Conservation (phyloP, 2,888 invertebrate genomes). For the Galeruca laticollis region DNA sequence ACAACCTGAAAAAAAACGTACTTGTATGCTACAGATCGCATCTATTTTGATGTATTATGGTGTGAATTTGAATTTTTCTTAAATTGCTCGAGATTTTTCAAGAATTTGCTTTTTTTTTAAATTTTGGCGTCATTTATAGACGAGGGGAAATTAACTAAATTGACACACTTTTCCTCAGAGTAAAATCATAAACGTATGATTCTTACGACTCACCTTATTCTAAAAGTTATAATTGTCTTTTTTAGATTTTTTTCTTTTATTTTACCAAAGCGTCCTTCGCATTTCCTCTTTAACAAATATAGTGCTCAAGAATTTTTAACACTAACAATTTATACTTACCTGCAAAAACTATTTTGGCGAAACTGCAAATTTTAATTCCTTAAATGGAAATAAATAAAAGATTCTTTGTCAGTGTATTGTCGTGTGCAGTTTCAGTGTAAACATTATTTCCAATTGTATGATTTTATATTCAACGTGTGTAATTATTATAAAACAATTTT, state of each 20-base stretch:
- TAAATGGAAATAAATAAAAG: no score
- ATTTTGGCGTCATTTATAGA: neutral
- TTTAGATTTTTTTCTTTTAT: neutral
- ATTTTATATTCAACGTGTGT: neutral
- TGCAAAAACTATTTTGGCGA: neutral
- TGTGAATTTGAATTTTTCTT: neutral
- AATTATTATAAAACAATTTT: neutral
- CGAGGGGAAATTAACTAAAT: no score
- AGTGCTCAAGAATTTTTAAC: no score
- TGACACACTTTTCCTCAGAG: no score
- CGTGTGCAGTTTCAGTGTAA: neutral
- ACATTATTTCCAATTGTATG: neutral
- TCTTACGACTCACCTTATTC: no score
- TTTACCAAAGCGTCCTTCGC: neutral
- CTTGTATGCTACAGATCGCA: neutral
- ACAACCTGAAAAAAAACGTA: constrained; percentile 80
- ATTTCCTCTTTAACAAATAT: neutral
- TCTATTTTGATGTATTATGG: neutral
- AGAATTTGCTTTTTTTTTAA: no score
- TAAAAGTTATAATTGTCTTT: neutral
- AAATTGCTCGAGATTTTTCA: no score
- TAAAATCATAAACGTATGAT: no score
- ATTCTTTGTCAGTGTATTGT: neutral
- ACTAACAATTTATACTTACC: neutral
- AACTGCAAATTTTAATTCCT: no score